Base-by-base conservation (phyloP, 2,113 vertebrate genomes). In the Leptocoma aspasia region DNA sequence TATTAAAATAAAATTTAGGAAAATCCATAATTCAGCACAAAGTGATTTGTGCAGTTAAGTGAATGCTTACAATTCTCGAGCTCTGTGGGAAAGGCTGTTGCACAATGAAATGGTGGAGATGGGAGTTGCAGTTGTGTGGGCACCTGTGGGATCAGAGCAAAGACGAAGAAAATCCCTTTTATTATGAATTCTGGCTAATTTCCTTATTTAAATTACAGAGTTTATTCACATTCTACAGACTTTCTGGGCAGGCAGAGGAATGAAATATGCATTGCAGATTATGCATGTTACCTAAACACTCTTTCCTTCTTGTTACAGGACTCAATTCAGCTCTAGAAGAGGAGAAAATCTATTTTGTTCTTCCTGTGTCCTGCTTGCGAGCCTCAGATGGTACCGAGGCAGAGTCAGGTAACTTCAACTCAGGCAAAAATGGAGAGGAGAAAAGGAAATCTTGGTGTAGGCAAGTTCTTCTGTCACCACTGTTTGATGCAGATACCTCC, bases 21-120 rank as follows among this genome's bases (percentile, higher is more conserved):
- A 95, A 84, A 92, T 50, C n/a, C 30, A 57, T 95, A 71, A 89
- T 92, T 92, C 78, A 85, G 41, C 30, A 94, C 28, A 39, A 76
- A 79, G 41, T 2, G 9, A 57, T 69, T 59, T 39, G 41, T 81
- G 77, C 49, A 39, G 78, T 73, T 89, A 80, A 95, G n/a, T 35
- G 66, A 73, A 41, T 5, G 50, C 50, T 59, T 19, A 27, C 66
- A 59, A 61, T 59, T 76, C 28, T 7, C 0, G 0, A 65, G 73
- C n/a, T 61, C 23, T 75, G 14, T 10, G 23, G 66, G 42, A 82
- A 72, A 53, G 37, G 42, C 53, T 73, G n/a, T 26, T 64, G 53
- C 35, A 72, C 35, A 64, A 42, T 18, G 23, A 61, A 53, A 85
- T 4, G 49, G 44, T 3, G 24, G 73, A 76, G 50, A 33, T 28